Evolutionary conservation across 1,140 invertebrate species (phyloP).

Genomic region (Cephus cinctus): DNA sequence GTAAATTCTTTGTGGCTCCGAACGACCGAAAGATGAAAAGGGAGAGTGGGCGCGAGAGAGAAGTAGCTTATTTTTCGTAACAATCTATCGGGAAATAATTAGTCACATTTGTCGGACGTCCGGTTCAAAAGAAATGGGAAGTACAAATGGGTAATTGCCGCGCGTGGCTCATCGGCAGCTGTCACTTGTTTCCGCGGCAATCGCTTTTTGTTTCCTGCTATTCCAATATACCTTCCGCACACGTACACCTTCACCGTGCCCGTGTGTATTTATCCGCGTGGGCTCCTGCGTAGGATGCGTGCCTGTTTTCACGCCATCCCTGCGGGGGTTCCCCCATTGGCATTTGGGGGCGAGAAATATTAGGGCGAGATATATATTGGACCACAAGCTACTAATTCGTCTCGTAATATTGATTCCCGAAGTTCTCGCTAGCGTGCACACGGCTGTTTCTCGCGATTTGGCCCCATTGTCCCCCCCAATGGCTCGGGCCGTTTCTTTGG

Average conservation of each 20-base stretch:
- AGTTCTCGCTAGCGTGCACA: too few species aligned
- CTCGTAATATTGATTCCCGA: slow-evolving; percentile 26
- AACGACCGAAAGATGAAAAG: slow-evolving; percentile 18
- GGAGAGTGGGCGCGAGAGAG: not conserved
- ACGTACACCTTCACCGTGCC: too few species aligned
- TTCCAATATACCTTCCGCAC: too few species aligned
- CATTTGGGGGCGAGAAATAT: slow-evolving; percentile 27
- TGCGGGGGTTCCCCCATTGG: slow-evolving; percentile 36
- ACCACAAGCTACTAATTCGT: slow-evolving; percentile 45
- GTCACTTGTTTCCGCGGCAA: slow-evolving; percentile 44
- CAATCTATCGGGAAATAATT: too few species aligned
- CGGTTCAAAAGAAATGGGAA: slow-evolving; percentile 14
- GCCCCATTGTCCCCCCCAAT: too few species aligned
- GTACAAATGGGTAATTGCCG: slow-evolving; percentile 43
- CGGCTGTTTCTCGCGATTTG: too few species aligned
- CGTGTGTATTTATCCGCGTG: too few species aligned
- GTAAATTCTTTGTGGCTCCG: too few species aligned
- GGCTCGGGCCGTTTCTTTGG: too few species aligned
- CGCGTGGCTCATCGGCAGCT: slow-evolving; percentile 31
- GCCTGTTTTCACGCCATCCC: slow-evolving; percentile 45
- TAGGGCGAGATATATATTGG: slow-evolving; percentile 39
- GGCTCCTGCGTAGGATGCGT: slow-evolving; percentile 17
- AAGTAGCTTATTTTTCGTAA: too few species aligned
- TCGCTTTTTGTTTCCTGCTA: slow-evolving; percentile 41
- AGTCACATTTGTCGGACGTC: slow-evolving; percentile 11